These are phyloP conservation scores for Sphyrna mokarran DNA, from an alignment of 2,113 vertebrate genomes.

Conservation along the genomic window DNA sequence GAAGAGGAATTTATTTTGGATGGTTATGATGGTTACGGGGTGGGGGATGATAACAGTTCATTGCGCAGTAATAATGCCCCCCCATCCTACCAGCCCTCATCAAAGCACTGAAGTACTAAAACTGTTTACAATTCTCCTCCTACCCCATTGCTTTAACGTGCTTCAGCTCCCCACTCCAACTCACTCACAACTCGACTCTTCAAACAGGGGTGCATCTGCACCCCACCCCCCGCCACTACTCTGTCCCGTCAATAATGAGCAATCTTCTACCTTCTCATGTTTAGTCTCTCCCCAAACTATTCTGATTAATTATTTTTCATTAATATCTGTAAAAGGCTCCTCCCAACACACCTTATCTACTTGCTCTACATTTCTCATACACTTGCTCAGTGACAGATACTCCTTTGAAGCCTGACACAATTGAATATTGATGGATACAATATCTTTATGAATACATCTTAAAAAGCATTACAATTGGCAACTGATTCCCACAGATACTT, in stretches of 20 bases:
- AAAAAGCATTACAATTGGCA: neutral
- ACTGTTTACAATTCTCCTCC: no score
- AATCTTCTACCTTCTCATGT: no score
- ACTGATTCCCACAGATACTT: neutral
- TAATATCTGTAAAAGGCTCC: neutral
- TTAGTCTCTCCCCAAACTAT: neutral
- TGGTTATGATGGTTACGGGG: no score
- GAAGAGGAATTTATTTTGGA: no score
- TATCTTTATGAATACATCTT: neutral
- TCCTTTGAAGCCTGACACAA: neutral
- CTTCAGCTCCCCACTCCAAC: neutral
- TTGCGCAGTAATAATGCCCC: neutral
- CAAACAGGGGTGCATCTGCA: neutral
- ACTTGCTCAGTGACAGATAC: neutral
- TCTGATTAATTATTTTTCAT: neutral
- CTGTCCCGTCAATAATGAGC: neutral
- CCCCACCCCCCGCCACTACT: neutral
- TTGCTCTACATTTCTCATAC: neutral
- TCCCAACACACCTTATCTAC: neutral
- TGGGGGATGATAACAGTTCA: no score
- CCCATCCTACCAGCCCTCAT: neutral
- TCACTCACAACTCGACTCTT: neutral
- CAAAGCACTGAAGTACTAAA: no score
- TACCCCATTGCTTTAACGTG: no score
- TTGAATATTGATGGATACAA: neutral